A percentile compares a stretch with the other conserved stretches of the same genome.
Evolutionary conservation across 2,113 vertebrate species (phyloP).

Genomic region (Polypterus senegalus): DNA sequence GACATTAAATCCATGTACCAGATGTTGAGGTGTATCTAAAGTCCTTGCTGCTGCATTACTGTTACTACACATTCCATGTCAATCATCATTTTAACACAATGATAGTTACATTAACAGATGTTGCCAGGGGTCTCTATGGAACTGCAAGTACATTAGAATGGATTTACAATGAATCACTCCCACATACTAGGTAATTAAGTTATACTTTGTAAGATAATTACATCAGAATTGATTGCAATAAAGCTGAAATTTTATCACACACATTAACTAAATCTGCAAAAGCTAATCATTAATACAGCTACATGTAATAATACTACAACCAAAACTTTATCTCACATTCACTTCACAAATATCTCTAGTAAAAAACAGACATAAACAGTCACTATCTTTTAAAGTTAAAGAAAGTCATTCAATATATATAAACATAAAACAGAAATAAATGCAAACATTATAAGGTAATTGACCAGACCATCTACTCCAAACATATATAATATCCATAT

Average conservation of each 20-base stretch:
- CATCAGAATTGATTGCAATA: slow-evolving; percentile 13
- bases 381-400: too few species aligned
- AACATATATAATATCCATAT: too few species aligned
- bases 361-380: too few species aligned
- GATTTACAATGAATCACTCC: slow-evolving; percentile 28
- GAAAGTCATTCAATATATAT: too few species aligned
- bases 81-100: slow-evolving; percentile 32
- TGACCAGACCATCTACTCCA: too few species aligned
- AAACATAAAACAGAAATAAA: too few species aligned
- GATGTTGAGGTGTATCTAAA: neutral
- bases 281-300: too few species aligned
- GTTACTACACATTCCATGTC: slow-evolving; percentile 8
- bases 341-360: too few species aligned
- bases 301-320: too few species aligned
- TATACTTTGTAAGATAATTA: slow-evolving; percentile 28
- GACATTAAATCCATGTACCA: neutral
- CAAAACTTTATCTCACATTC: too few species aligned
- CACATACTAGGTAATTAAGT: slow-evolving; percentile 27
- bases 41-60: slow-evolving; percentile 8
- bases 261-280: too few species aligned
- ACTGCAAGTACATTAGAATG: slow-evolving; percentile 31
- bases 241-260: neutral
- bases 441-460: too few species aligned
- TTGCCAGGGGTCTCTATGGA: slow-evolving; percentile 23
- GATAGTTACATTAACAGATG: slow-evolving; percentile 24